Base-by-base conservation (phyloP, 2,797 vertebrate genomes). In the Adrianichthys oophorus region DNA sequence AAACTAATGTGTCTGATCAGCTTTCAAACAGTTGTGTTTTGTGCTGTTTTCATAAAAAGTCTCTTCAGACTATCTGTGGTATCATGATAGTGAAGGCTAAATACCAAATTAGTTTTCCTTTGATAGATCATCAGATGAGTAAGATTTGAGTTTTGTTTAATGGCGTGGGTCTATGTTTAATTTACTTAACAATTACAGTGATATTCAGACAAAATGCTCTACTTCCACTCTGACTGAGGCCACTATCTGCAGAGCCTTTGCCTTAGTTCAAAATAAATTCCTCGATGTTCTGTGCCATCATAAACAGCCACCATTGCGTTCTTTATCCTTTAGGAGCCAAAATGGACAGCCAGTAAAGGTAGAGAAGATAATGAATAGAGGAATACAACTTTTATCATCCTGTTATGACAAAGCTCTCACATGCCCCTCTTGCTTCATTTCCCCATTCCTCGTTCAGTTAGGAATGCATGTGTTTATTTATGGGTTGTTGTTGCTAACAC, bases 251-350 rank as follows among this genome's bases (percentile, higher is more conserved):
- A 65, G 70, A 59, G 55, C 64, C 68, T 79, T 76, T 65, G 70
- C 45, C 67, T 73, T 65, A 70, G 68, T 76, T 75, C 65, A 72
- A 63, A 88, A 75, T 73, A 80, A 80, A 84, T 80, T 82, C 72
- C 59, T 61, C 58, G 74, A 77, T 53, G 60, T 80, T 86, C 79
- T 81, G 73, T 77, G 68, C 83, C 79, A 76, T 64, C 85, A 76
- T 77, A 87, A 90, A 89, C 76, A 79, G 66, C 59, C 55, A 50
- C 52, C 10, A 18, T 70, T 55, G 26, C 73, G 56, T 58, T 58
- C 23, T 7, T 42, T 51, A 10, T 87, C 85, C 74, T 48, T 1
- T 2, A 71, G 75, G 78, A 73, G 61, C 56, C 52, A n/a, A 62
- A 72, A 62, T 49, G 62, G 48, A 66, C 74, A 67, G 54, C 49